Evolutionary conservation across 2,888 invertebrate species (phyloP).

Genomic region (Agrochola lychnidis): DNA sequence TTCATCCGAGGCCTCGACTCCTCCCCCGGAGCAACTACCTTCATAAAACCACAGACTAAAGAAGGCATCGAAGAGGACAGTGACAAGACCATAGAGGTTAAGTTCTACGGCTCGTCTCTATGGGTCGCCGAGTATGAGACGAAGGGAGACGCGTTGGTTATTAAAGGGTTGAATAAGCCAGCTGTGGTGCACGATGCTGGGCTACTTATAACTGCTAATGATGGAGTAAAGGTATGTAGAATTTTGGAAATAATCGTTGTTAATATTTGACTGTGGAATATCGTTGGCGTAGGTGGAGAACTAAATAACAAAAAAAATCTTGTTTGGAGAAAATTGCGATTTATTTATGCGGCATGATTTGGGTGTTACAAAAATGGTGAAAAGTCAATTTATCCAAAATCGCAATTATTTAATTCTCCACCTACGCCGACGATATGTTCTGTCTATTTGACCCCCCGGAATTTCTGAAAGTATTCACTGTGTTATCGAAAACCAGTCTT

Average conservation of each 20-base stretch:
- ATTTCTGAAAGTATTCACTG: neutral
- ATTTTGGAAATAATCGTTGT: neutral
- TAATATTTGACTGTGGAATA: neutral
- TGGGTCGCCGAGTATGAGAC: slow-evolving; percentile 91
- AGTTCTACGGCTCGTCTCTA: slow-evolving; percentile 95
- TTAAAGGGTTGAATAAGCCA: slow-evolving; percentile 91
- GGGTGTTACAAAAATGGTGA: too few species aligned
- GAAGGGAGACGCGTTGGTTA: slow-evolving; percentile 90
- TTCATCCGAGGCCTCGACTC: slow-evolving; percentile 98
- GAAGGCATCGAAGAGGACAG: slow-evolving; percentile 81
- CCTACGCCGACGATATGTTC: too few species aligned
- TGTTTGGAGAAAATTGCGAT: too few species aligned
- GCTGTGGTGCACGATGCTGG: slow-evolving; percentile 95
- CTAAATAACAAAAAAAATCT: too few species aligned
- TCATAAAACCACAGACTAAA: slow-evolving; percentile 81
- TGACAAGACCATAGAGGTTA: slow-evolving; percentile 79
- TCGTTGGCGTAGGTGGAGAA: too few species aligned
- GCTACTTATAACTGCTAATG: slow-evolving; percentile 94
- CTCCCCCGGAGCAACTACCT: slow-evolving; percentile 97
- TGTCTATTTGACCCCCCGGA: neutral
- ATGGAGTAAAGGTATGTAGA: slow-evolving; percentile 92
- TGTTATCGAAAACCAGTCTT: neutral
- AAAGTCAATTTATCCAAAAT: too few species aligned
- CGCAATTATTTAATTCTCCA: too few species aligned
- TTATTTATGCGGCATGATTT: too few species aligned